phyloP scores from a whole-genome alignment of 2,888 invertebrate genomes.

The Diadromus collaris region DNA sequence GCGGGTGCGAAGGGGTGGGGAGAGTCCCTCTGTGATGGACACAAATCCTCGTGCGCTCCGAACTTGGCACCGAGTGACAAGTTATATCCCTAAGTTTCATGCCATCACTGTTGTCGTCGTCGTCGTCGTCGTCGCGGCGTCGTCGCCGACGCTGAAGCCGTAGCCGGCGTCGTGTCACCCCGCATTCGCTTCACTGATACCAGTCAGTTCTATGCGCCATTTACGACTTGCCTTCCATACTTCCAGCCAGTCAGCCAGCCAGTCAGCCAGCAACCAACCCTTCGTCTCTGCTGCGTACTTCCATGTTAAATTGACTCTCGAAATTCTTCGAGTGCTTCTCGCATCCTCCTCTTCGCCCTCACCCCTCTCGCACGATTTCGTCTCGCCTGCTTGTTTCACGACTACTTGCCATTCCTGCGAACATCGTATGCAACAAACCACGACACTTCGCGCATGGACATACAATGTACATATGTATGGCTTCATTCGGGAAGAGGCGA shows the following conservation, averaged over 20 bases:
- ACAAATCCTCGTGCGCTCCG: conserved; percentile 57
- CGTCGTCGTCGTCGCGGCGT: conserved; percentile 33
- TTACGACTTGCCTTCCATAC: conserved; percentile 46
- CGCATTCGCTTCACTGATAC: conserved; percentile 49
- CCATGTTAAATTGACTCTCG: conserved; percentile 49
- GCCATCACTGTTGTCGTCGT: conserved; percentile 39
- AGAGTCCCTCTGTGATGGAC: conserved; percentile 54
- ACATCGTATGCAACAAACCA: conserved; percentile 19
- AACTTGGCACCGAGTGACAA: conserved; percentile 59
- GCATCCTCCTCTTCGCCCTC: neutral
- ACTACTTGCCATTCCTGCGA: conserved; percentile 2
- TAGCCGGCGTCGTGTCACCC: conserved; percentile 40
- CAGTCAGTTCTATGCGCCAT: conserved; percentile 48
- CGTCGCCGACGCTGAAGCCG: conserved; percentile 27
- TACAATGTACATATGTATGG: conserved; percentile 27
- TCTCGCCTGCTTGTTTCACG: conserved; percentile 17
- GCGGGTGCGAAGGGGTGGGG: neutral
- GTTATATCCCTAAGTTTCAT: conserved; percentile 58
- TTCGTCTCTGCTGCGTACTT: conserved; percentile 27
- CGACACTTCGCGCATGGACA: conserved; percentile 15
- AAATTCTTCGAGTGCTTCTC: conserved; percentile 49
- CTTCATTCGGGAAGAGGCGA: conserved; percentile 16
- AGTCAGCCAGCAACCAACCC: conserved; percentile 3
- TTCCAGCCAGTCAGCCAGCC: conserved; percentile 15
- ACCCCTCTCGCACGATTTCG: conserved; percentile 14